Evolutionary conservation across 2,113 vertebrate genomes (phyloP), one percentile per base, ranked within the genome.

Genomic region (Bufo gargarizans): DNA sequence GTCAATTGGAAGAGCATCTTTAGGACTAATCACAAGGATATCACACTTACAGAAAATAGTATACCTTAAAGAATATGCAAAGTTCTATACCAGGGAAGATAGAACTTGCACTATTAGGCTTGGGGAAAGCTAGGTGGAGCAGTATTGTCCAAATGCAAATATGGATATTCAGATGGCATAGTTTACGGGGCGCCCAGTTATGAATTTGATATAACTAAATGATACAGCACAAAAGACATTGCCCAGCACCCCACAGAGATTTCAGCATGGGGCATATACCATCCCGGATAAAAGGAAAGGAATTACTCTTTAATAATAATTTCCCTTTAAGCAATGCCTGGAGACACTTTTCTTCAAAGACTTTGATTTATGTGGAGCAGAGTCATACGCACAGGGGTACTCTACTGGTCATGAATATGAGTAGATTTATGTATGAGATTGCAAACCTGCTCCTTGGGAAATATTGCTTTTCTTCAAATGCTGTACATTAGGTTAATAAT

Each of bases 261-360:
- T 65, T 84, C 82, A 71, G 43, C 19, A 71, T 53, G 82, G 63
- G 20, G 65, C 55, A 69, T 84, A 71, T 84, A 55, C 63, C 82
- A 71, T 69, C 13, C 20, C 6, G 55, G 47, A 84, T 71, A 22
- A 84, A 69, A 71, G 49, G 10, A 84, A 71, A 65, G 5, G n/a
- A 16, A 71, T 50, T n/a, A 55, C 50, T 69, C 47, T 84, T 84
- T 71, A 55, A 71, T 71, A 84, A 69, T 71, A 53, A 63, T 49
- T 53, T 84, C 20, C 82, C 82, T 84, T 84, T 71, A 84, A 84
- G 82, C 63, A 55, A 71, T 16, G 82, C 20, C 82, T 84, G 63
- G 49, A 33, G 82, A 71, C 61, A 43, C n/a, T 53, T 67, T 83
- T 53, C 81, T 67, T 67, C 14, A 61, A 83, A 49, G 47, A 65